Conservation (phyloP, 2,888 invertebrate genomes). For the Agrenia bidenticulata region DNA sequence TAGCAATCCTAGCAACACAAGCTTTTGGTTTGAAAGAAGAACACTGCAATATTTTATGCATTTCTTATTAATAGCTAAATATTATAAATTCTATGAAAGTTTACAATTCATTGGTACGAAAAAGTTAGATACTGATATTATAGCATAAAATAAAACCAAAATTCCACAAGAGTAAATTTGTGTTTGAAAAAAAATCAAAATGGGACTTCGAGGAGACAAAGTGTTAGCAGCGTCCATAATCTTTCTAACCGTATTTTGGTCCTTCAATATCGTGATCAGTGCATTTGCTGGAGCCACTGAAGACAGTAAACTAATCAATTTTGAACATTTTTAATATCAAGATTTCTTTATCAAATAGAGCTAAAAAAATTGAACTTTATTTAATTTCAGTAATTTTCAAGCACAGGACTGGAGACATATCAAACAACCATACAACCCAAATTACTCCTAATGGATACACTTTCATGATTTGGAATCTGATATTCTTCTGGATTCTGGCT, state of each 20-base stretch:
- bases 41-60: too few species aligned
- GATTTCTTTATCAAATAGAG: slow-evolving; percentile 2
- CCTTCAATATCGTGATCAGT: slow-evolving; percentile 25
- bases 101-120: too few species aligned
- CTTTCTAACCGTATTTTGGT: slow-evolving; percentile 23
- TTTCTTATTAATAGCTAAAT: too few species aligned
- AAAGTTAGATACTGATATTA: too few species aligned
- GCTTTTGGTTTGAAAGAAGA: too few species aligned
- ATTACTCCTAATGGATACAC: slow-evolving; percentile 26
- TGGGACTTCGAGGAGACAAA: slow-evolving; percentile 17
- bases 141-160: too few species aligned
- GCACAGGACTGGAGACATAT: slow-evolving; percentile 22
- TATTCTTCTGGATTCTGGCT: slow-evolving; percentile 23
- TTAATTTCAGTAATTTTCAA: slow-evolving; percentile 26
- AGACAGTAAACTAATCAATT: slow-evolving; percentile 18
- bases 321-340: slow-evolving; percentile 26
- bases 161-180: too few species aligned
- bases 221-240: slow-evolving; percentile 24
- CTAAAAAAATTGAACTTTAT: too few species aligned
- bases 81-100: too few species aligned
- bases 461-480: slow-evolving; percentile 31
- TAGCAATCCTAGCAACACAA: too few species aligned
- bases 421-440: slow-evolving; percentile 21
- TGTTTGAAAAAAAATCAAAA: too few species aligned
- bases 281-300: slow-evolving; percentile 25